Conservation (phyloP, 2,888 invertebrate species). For the Auanema freiburgensis region DNA sequence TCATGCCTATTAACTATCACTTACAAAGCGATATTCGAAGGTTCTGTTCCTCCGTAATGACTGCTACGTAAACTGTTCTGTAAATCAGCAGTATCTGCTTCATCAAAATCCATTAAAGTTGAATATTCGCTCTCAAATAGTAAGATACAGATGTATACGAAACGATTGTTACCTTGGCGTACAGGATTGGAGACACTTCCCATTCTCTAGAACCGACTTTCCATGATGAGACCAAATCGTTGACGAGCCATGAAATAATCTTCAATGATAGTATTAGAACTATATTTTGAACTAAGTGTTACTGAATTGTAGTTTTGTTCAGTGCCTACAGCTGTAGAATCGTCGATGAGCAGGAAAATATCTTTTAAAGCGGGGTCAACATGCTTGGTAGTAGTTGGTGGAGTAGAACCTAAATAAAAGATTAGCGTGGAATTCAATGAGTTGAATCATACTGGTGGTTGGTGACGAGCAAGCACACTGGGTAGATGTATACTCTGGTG, state of each 20-base stretch:
- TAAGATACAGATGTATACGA: too few species aligned
- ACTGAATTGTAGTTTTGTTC: slow-evolving; percentile 24
- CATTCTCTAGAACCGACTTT: slow-evolving; percentile 11
- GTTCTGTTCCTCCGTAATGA: slow-evolving; percentile 8
- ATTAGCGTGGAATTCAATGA: too few species aligned
- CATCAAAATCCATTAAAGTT: slow-evolving; percentile 29
- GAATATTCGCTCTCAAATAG: slow-evolving; percentile 29
- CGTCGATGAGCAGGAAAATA: slow-evolving; percentile 32
- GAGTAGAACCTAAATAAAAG: too few species aligned
- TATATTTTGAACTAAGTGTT: background rate
- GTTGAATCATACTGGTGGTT: too few species aligned
- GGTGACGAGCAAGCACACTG: too few species aligned
- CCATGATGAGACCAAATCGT: slow-evolving; percentile 11
- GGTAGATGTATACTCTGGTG: too few species aligned
- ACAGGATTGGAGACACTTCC: slow-evolving; percentile 16
- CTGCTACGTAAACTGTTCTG: background rate
- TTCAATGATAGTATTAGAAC: background rate
- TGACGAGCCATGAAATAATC: slow-evolving; percentile 11
- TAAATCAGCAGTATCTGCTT: slow-evolving; percentile 18
- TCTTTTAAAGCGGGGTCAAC: slow-evolving; percentile 8
- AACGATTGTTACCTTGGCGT: slow-evolving; percentile 12
- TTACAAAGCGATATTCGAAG: too few species aligned
- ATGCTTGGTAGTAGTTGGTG: too few species aligned
- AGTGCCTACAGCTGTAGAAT: slow-evolving; percentile 26
- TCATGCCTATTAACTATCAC: too few species aligned